These are phyloP conservation scores for Polypedilum vanderplanki DNA, from an alignment of 1,140 invertebrate species.

Conservation along the genomic window DNA sequence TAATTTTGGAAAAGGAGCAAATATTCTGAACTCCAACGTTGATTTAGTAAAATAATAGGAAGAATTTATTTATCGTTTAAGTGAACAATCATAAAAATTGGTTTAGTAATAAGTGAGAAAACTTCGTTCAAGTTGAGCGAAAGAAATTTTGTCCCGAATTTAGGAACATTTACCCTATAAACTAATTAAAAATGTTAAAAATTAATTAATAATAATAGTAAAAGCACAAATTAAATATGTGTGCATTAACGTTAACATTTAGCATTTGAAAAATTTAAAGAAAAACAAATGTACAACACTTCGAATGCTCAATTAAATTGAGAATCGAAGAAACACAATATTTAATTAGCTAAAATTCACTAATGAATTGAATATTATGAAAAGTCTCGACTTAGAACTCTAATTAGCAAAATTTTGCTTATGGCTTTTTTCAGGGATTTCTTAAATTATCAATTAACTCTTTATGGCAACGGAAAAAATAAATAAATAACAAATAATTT, in stretches of 20 bases:
- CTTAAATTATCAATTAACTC: conserved; percentile 16
- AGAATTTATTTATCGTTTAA: no score
- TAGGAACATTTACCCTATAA: no score
- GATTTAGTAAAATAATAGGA: no score
- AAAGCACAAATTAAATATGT: not conserved
- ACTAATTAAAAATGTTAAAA: not conserved
- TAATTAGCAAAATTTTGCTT: not conserved
- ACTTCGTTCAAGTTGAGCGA: no score
- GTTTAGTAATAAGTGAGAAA: no score
- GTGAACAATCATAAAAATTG: no score
- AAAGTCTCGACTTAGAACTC: not conserved
- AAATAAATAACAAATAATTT: not conserved
- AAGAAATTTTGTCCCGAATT: no score
- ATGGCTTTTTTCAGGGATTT: conserved; percentile 17
- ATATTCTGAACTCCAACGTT: no score
- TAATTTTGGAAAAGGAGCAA: no score
- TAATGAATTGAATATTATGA: conserved; percentile 19
- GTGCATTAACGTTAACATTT: conserved; percentile 12
- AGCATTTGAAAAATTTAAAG: not conserved
- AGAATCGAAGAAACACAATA: conserved; percentile 12
- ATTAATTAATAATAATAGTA: not conserved
- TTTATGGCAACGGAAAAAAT: no score
- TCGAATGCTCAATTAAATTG: conserved; percentile 7
- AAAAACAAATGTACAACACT: not conserved
- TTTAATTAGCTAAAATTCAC: conserved; percentile 5